Conservation (phyloP, 2,888 invertebrate genomes). For the Tachystola acroxantha region DNA sequence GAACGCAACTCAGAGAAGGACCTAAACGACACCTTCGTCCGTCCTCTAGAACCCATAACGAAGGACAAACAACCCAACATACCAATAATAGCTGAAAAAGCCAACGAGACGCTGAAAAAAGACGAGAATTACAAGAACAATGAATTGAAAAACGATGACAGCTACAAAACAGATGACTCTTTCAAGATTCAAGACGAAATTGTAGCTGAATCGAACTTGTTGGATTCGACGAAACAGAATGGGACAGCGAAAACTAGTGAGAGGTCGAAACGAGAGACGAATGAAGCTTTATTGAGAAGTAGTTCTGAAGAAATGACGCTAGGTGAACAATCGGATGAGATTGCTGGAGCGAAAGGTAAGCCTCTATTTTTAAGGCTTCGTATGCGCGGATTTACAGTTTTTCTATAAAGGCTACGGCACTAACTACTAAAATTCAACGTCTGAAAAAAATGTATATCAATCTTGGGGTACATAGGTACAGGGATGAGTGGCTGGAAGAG, state of each 20-base stretch:
- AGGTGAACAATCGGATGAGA: slow-evolving; percentile 42
- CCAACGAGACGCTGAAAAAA: slow-evolving; percentile 13
- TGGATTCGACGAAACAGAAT: slow-evolving; percentile 48
- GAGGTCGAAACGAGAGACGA: slow-evolving; percentile 39
- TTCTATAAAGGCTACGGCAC: no score
- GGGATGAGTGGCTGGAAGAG: no score
- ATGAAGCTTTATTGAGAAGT: slow-evolving; percentile 36
- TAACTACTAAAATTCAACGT: no score
- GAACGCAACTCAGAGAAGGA: slow-evolving; percentile 60
- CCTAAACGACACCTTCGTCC: slow-evolving; percentile 49
- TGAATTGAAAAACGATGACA: slow-evolving; percentile 25
- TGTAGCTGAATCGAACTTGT: slow-evolving; percentile 45
- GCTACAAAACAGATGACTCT: slow-evolving; percentile 30
- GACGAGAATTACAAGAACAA: slow-evolving; percentile 44
- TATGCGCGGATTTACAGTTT: no score
- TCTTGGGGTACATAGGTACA: no score
- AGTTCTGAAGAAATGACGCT: slow-evolving; percentile 56
- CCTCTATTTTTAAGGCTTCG: no score
- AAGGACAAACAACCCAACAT: slow-evolving; percentile 49
- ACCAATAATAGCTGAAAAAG: slow-evolving; percentile 48
- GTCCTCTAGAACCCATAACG: slow-evolving; percentile 36
- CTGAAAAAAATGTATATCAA: no score
- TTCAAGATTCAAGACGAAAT: slow-evolving; percentile 48
- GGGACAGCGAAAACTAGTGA: slow-evolving; percentile 26
- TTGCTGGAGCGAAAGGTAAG: slow-evolving; percentile 32